Percentiles rank a stretch among this genome's conserved stretches.
These are phyloP conservation scores for Palloptera scutellata DNA, from an alignment of 2,888 invertebrate species.

Conservation along the genomic window DNA sequence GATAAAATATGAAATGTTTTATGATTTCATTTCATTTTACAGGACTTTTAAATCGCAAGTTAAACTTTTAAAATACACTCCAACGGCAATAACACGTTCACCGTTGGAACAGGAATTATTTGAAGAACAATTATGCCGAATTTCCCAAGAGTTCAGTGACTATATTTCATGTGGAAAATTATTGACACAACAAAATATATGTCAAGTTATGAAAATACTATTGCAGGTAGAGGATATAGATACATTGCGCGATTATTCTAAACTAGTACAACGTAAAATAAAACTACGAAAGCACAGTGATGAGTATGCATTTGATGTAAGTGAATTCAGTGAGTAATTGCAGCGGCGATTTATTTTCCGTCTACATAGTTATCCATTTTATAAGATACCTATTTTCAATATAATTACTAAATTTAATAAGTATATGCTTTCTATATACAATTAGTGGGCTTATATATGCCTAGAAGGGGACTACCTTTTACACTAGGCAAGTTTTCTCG, in stretches of 20 bases:
- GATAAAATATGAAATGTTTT: not conserved
- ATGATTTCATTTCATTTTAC: not conserved
- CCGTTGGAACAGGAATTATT: constrained; percentile 32
- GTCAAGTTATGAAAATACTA: constrained; percentile 43
- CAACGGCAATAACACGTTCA: constrained; percentile 28
- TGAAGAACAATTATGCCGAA: constrained; percentile 28
- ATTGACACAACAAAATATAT: constrained; percentile 45
- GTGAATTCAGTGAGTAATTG: no score
- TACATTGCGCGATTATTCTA: constrained; percentile 43
- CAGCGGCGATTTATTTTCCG: no score
- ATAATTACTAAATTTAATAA: no score
- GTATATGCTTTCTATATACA: no score
- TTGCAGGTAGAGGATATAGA: constrained; percentile 58
- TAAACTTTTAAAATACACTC: constrained; percentile 32
- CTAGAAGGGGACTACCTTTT: no score
- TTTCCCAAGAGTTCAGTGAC: constrained; percentile 42
- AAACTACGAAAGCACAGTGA: not conserved
- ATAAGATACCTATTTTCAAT: no score
- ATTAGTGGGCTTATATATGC: no score
- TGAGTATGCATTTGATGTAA: no score
- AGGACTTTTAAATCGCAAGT: constrained; percentile 33
- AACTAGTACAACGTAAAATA: constrained; percentile 45
- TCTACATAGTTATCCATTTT: no score
- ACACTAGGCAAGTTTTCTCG: no score
- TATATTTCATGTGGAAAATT: constrained; percentile 40